These are phyloP conservation scores for Nothura maculosa DNA, from an alignment of 2,797 vertebrate genomes.

Conservation along the genomic window DNA sequence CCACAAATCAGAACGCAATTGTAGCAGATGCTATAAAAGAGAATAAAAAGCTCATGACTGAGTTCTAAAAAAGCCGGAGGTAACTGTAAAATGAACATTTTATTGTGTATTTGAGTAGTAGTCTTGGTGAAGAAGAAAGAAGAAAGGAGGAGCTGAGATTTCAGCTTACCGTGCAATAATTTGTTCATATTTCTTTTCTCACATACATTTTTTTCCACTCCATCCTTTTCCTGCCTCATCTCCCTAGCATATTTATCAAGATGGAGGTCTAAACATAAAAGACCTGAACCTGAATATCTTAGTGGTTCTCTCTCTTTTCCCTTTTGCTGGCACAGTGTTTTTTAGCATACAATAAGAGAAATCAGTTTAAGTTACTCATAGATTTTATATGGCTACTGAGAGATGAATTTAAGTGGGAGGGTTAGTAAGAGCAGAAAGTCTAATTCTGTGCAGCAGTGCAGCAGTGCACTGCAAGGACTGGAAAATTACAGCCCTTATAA, in stretches of 20 bases:
- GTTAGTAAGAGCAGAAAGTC: neutral
- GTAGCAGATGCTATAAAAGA: neutral
- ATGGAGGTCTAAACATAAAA: neutral
- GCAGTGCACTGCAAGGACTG: neutral
- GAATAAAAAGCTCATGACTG: neutral
- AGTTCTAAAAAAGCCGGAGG: neutral
- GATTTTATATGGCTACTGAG: neutral
- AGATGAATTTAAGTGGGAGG: neutral
- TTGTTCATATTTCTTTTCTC: neutral
- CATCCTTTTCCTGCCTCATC: neutral
- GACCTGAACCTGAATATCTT: neutral
- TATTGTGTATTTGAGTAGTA: neutral
- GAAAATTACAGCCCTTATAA: neutral
- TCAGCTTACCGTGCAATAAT: neutral
- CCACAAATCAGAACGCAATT: rapidly evolving
- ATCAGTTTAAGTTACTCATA: neutral
- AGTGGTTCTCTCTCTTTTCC: neutral
- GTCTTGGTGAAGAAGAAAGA: neutral
- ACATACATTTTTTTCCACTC: neutral
- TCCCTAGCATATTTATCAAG: neutral
- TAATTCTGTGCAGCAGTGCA: neutral
- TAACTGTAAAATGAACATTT: neutral
- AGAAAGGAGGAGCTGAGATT: neutral
- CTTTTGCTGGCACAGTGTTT: neutral
- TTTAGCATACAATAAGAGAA: neutral